These are phyloP conservation scores for Numenius arquata DNA, from an alignment of 2,113 vertebrate genomes.

Conservation along the genomic window DNA sequence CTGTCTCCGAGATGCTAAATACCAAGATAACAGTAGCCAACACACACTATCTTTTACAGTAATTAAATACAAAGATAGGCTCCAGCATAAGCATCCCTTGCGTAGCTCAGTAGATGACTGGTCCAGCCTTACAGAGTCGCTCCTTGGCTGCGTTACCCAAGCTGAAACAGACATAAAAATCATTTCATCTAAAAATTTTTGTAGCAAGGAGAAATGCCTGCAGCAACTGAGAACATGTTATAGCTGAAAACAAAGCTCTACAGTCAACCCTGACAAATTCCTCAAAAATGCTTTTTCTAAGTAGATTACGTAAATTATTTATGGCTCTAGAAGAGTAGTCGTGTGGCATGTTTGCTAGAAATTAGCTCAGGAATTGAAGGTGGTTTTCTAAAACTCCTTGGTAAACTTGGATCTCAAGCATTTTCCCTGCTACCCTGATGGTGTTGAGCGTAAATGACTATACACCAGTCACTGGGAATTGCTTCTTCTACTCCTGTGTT, in stretches of 20 bases:
- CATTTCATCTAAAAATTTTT: background rate
- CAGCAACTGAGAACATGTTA: background rate
- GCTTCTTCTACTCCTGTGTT: background rate
- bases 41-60: background rate
- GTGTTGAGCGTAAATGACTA: background rate
- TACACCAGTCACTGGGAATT: background rate
- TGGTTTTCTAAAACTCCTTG: background rate
- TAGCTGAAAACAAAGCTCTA: background rate
- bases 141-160: background rate
- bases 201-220: background rate
- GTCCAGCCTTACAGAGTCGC: background rate
- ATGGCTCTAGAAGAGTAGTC: background rate
- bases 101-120: background rate
- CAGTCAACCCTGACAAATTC: background rate
- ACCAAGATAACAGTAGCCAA: background rate
- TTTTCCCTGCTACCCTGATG: background rate
- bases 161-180: background rate
- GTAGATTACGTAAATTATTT: constrained; percentile 21
- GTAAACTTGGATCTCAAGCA: background rate
- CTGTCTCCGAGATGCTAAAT: background rate
- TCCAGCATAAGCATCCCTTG: background rate
- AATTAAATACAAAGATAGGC: background rate
- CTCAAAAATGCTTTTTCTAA: background rate
- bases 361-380: constrained; percentile 15
- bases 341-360: constrained; percentile 22